Percentiles rank a stretch among this genome's conserved stretches.
phyloP scores from a whole-genome alignment of 2,797 vertebrate species.

The Spheniscus humboldti region DNA sequence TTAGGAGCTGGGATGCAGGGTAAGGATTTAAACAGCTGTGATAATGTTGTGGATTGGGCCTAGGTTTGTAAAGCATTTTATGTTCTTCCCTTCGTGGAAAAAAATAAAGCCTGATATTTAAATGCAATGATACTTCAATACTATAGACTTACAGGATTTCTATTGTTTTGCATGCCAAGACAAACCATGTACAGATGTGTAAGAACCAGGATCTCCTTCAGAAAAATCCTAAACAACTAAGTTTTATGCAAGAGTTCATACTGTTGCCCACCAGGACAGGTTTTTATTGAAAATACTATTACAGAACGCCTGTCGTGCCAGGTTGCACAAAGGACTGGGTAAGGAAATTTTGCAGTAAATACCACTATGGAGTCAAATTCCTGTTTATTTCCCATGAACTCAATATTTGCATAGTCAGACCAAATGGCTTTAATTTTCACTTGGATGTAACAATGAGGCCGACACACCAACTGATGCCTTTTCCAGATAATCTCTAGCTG shows the following conservation, averaged over 20 bases:
- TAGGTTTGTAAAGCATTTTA: not conserved
- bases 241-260: not conserved
- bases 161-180: not conserved
- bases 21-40: not conserved
- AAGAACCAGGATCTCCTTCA: not conserved
- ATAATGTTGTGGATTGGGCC: not conserved
- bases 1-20: not conserved
- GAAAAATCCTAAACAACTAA: not conserved
- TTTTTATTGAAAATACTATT: not conserved
- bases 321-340: not conserved
- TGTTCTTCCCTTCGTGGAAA: not conserved
- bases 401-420: slow-evolving; percentile 13
- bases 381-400: slow-evolving; percentile 40
- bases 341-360: slow-evolving; percentile 9
- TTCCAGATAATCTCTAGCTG: not conserved
- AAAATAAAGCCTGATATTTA: not conserved
- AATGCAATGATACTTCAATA: not conserved
- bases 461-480: not conserved
- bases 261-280: not conserved
- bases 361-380: slow-evolving; percentile 41
- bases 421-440: slow-evolving; percentile 5
- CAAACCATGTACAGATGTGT: not conserved
- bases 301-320: not conserved
- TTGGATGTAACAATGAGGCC: not conserved
- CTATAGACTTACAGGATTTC: not conserved